These are phyloP conservation scores for Aplysina aerophoba DNA, from an alignment of 37 sponge, comb jelly and placozoan species.

Conservation along the genomic window DNA sequence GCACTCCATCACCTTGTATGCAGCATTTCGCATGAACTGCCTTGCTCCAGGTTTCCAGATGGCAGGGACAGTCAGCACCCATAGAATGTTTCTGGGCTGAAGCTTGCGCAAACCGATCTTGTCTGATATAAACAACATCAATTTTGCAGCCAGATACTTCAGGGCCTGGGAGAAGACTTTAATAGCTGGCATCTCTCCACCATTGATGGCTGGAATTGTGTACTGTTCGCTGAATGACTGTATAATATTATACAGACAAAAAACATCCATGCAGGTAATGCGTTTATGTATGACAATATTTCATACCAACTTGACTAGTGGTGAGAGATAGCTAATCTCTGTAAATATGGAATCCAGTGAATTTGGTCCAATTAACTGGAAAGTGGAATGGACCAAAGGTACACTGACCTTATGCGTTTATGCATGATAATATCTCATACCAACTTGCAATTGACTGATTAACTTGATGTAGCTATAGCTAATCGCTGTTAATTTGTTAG, in stretches of 20 bases:
- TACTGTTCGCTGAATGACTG: background rate
- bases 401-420: no score
- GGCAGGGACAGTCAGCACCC: slow-evolving; percentile 31
- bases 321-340: background rate
- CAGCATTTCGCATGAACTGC: slow-evolving; percentile 32
- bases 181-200: slow-evolving; percentile 18
- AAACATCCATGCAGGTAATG: no score
- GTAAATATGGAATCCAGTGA: background rate
- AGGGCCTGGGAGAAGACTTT: slow-evolving; percentile 10
- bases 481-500: background rate
- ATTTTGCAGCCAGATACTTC: background rate
- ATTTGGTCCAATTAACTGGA: no score
- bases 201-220: background rate
- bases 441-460: no score
- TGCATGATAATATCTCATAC: no score
- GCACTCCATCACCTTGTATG: slow-evolving; percentile 4
- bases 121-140: background rate
- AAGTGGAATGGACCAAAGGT: no score
- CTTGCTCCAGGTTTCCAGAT: slow-evolving; percentile 32
- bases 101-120: background rate
- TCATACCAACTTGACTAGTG: background rate
- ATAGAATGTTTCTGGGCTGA: background rate
- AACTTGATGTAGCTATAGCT: background rate
- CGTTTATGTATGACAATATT: background rate
- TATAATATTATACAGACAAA: background rate